Evolutionary conservation across 2,113 vertebrate genomes (phyloP), one percentile per base, ranked within the genome.

Genomic region (Cheirogaleus medius): DNA sequence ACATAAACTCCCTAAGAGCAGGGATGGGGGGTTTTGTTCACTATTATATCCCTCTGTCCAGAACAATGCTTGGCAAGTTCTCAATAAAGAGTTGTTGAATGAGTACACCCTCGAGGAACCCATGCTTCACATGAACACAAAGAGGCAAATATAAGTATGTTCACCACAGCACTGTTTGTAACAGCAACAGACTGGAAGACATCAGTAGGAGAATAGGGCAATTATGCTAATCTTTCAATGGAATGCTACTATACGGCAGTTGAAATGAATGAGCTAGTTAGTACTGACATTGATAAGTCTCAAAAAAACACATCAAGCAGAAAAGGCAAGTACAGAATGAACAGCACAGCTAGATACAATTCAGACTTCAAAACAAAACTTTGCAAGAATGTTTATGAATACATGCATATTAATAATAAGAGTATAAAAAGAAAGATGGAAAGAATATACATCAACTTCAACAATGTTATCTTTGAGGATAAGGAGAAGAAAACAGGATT

Each of bases 321-420:
- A 91, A 91, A 94, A 10, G 15, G 23, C 15, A 96, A 80, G 25
- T 83, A 9, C 29, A 86, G 56, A 95, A 85, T 85, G 42, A 74
- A 93, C 85, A 82, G 15, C 56, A 85, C 37, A 94, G 25, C 27
- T 78, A 84, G 77, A 91, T 63, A 88, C 8, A 94, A 88, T 81
- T 91, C 81, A 86, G 32, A 32, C 49, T 88, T 89, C 58, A 95
- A 85, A 89, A 84, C 25, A 94, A 88, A 84, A 52, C 49, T 91
- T 4, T 66, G 5, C 15, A 81, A 58, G 23, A 58, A 77, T 54
- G 60, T 49, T 94, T 74, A 94, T 76, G 44, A 94, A 86, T 69
- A 85, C 15, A 88, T 37, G 13, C 39, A 64, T 77, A 85, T 56
- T 56, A 84, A 8, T 56, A 84, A 8, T 80, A 69, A 21, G 17